Evolutionary conservation across 2,888 invertebrate genomes (phyloP).

Genomic region (Tridacna crocea): DNA sequence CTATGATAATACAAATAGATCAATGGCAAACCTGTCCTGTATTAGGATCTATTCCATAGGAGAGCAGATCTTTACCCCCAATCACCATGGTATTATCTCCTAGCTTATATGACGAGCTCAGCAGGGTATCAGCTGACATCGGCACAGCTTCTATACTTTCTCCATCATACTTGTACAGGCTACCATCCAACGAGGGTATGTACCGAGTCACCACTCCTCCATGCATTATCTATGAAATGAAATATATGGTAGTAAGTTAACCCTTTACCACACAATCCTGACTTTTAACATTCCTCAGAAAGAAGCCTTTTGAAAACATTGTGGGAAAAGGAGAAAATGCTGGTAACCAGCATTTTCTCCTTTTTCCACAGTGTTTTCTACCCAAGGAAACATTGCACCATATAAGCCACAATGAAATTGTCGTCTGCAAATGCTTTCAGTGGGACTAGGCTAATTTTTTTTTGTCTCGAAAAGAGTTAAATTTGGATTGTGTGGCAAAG

Average conservation of each 20-base stretch:
- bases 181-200: slow-evolving; percentile 96
- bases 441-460: no score
- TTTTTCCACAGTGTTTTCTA: no score
- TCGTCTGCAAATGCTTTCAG: no score
- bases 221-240: slow-evolving; percentile 70
- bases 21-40: slow-evolving; percentile 86
- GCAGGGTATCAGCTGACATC: slow-evolving; percentile 92
- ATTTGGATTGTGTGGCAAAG: no score
- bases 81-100: slow-evolving; percentile 85
- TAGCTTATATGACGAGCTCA: slow-evolving; percentile 92
- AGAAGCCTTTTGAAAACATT: no score
- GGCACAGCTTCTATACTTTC: slow-evolving; percentile 94
- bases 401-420: no score
- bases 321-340: slow-evolving; percentile 3
- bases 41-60: slow-evolving; percentile 92
- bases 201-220: slow-evolving; percentile 86
- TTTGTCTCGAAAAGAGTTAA: no score
- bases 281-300: no score
- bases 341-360: no score
- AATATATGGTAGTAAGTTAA: no score
- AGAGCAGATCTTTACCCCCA: slow-evolving; percentile 93
- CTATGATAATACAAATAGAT: background rate
- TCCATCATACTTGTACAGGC: slow-evolving; percentile 95
- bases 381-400: no score
- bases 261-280: background rate